These are phyloP conservation scores for Ciconia stormi DNA, from an alignment of 2,113 vertebrate species.

Conservation along the genomic window DNA sequence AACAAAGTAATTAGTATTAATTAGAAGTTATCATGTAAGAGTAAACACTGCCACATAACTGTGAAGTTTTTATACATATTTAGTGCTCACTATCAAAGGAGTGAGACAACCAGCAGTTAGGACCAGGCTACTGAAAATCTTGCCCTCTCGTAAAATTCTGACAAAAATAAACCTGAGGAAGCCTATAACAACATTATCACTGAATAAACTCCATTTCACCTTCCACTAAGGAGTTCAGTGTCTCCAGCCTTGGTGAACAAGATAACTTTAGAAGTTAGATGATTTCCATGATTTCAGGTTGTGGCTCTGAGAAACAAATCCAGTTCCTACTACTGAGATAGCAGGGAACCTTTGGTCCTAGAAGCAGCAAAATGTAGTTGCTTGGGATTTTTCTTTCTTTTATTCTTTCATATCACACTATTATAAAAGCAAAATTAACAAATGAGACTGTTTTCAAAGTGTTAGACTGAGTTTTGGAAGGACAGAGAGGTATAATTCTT, in stretches of 20 bases:
- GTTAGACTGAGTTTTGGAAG: not conserved
- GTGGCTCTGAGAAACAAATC: not conserved
- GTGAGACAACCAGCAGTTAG: not conserved
- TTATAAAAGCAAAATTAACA: not conserved
- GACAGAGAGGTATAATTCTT: not conserved
- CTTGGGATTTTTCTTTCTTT: not conserved
- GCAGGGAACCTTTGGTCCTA: not conserved
- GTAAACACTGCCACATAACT: not conserved
- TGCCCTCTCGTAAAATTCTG: not conserved
- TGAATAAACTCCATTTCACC: not conserved
- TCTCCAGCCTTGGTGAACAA: not conserved
- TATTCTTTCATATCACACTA: not conserved
- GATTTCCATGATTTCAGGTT: not conserved
- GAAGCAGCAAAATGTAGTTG: not conserved
- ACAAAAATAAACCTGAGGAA: not conserved
- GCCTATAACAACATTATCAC: not conserved
- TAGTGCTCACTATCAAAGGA: not conserved
- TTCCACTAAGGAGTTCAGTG: not conserved
- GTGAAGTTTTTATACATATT: not conserved
- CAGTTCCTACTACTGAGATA: not conserved
- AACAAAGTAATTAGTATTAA: not conserved
- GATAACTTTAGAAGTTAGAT: not conserved
- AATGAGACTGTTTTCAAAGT: not conserved
- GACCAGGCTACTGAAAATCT: not conserved
- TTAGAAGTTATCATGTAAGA: not conserved